Evolutionary conservation across 2,113 vertebrate species (phyloP).

Genomic region (Gallinago undulata): DNA sequence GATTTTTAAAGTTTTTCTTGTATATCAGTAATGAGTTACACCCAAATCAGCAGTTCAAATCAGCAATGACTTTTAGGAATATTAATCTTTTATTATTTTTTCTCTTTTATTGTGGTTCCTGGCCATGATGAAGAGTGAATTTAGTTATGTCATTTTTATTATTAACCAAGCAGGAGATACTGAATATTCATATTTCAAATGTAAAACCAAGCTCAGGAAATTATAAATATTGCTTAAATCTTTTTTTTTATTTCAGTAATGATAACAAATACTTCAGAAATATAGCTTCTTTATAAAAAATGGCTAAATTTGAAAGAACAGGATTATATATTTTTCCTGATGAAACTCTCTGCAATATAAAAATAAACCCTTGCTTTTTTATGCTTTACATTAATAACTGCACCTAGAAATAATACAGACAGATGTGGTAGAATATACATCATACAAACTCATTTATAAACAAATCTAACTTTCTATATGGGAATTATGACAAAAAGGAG

Average conservation of each 20-base stretch:
- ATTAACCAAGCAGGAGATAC: background rate
- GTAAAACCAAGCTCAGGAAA: background rate
- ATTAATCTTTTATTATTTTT: background rate
- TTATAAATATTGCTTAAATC: background rate
- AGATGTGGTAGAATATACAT: background rate
- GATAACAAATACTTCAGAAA: slow-evolving; percentile 1
- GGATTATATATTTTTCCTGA: background rate
- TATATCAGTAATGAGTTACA: background rate
- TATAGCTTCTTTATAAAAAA: background rate
- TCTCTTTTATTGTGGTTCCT: background rate
- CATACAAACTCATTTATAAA: background rate
- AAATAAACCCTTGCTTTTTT: background rate
- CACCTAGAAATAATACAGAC: slow-evolving; percentile 19
- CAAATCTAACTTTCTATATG: slow-evolving; percentile 11
- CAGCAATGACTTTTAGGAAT: background rate
- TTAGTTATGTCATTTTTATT: background rate
- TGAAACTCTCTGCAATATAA: background rate
- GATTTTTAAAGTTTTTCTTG: background rate
- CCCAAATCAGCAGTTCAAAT: background rate
- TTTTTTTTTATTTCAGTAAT: background rate
- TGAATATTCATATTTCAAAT: background rate
- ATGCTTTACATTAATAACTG: background rate
- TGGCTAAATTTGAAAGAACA: background rate
- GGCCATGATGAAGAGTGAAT: background rate
- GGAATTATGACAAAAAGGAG: slow-evolving; percentile 5